Percentiles rank a stretch among this genome's conserved stretches.
phyloP scores from a whole-genome alignment of 1,140 invertebrate species.

The Cherax quadricarinatus region DNA sequence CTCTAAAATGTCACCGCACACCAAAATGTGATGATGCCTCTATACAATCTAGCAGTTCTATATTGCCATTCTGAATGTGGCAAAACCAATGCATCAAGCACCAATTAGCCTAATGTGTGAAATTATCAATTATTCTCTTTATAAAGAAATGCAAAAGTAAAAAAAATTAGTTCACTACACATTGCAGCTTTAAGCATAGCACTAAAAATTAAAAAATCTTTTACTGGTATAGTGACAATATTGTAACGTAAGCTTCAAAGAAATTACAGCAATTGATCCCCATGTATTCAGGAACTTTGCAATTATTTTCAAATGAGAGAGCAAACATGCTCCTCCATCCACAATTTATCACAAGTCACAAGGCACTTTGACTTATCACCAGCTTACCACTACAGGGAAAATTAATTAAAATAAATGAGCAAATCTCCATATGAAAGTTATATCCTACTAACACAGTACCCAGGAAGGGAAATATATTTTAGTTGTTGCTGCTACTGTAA shows the following conservation, averaged over 20 bases:
- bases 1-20: conserved; percentile 10
- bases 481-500: conserved; percentile 20
- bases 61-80: conserved; percentile 67
- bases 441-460: conserved; percentile 16
- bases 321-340: conserved; percentile 57
- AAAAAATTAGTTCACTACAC: conserved; percentile 3
- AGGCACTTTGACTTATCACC: conserved; percentile 71
- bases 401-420: conserved; percentile 46
- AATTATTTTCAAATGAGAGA: conserved; percentile 70
- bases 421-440: conserved; percentile 38
- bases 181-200: conserved; percentile 27
- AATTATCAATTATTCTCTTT: not conserved
- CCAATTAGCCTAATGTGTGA: conserved; percentile 37
- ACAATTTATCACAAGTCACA: conserved; percentile 71
- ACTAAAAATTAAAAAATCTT: conserved; percentile 14
- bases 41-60: conserved; percentile 57
- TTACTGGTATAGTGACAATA: conserved; percentile 14
- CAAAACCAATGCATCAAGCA: conserved; percentile 63
- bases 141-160: not conserved
- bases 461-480: conserved; percentile 5
- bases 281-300: conserved; percentile 69
- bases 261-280: conserved; percentile 65
- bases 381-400: conserved; percentile 70
- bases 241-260: conserved; percentile 39
- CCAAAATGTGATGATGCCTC: conserved; percentile 24